phyloP scores from a whole-genome alignment of 2,888 invertebrate species.

The Tetragonula carbonaria region DNA sequence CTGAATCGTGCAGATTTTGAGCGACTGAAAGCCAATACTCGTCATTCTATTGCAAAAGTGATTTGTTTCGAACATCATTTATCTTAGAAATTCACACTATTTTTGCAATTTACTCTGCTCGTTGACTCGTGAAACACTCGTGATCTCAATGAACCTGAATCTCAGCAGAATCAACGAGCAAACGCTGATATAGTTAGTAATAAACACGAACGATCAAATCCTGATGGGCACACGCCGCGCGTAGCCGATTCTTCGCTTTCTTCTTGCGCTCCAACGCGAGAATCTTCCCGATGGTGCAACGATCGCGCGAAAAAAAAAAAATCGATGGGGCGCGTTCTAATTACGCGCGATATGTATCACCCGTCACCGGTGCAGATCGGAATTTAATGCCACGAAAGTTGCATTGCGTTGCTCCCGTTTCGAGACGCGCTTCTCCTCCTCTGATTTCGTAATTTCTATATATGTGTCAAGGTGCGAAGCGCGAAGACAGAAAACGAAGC shows the following conservation, averaged over 20 bases:
- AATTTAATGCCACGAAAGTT: constrained; percentile 51
- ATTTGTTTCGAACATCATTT: too few relatives aligned
- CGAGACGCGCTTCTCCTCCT: constrained; percentile 43
- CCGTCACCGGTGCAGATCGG: constrained; percentile 40
- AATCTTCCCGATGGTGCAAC: constrained; percentile 41
- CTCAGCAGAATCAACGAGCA: neutral
- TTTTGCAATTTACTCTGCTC: too few relatives aligned
- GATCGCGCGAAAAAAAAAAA: constrained; percentile 5
- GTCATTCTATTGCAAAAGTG: too few relatives aligned
- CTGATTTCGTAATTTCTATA: constrained; percentile 69
- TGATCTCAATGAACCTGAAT: too few relatives aligned
- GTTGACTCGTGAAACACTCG: too few relatives aligned
- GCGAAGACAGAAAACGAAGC: neutral
- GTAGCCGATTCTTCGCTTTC: neutral
- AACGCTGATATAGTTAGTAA: neutral
- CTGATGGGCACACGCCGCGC: neutral
- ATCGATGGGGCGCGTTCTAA: constrained; percentile 43
- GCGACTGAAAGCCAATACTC: too few relatives aligned
- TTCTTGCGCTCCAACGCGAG: neutral
- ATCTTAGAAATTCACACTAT: too few relatives aligned
- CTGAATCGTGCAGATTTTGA: too few relatives aligned
- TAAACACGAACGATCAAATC: neutral
- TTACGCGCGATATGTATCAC: constrained; percentile 42
- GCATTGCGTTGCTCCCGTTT: constrained; percentile 42
- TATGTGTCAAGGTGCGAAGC: constrained; percentile 66